Evolutionary conservation across 2,888 invertebrate genomes (phyloP), one percentile per base, ranked within the genome.

Genomic region (Strigamia maritima): DNA sequence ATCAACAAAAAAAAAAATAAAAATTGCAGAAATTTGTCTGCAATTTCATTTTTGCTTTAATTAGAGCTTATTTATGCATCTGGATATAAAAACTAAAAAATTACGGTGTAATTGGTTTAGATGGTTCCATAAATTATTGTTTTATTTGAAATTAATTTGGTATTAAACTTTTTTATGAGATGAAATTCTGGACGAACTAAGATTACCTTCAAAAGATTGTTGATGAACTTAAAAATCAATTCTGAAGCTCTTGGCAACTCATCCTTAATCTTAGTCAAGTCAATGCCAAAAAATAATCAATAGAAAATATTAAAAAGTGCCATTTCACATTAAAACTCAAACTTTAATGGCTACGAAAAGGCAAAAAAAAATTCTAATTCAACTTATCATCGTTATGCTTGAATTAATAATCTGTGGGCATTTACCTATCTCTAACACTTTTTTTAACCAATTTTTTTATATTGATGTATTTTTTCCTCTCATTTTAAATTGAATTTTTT

Each of bases 151-250:
- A 60, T 60, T 60, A 60, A 60, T 60, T 60, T 60, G 24, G 24
- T 24, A 24, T 60, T 60, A 60, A 60, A 60, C 12, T 49, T 60
- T 60, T 60, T 44, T 44, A 44, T 16, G 44, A 44, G 14, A 60
- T n/a, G 60, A 19, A 24, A 60, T 60, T 60, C 60, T 19, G 24
- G n/a, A 60, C 7, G 60, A 10, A 10, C 60, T 60, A 8, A 60
- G 22, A 60, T 60, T 60, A 60, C 60, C 60, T 60, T 60, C 14
- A 60, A 60, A n/a, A 22, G 22, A 60, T 60, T 60, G 60, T 22
- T 60, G 60, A 60, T 60, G 60, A 60, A 60, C 60, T 60, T 60
- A 60, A 60, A 60, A 60, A 60, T 60, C 60, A 60, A 60, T 60
- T 60, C 60, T 24, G 60, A 60, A n/a, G 60, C 22, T 24, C 22